These are phyloP conservation scores for Exephanes ischioxanthus DNA, from an alignment of 2,888 invertebrate genomes.

Conservation along the genomic window DNA sequence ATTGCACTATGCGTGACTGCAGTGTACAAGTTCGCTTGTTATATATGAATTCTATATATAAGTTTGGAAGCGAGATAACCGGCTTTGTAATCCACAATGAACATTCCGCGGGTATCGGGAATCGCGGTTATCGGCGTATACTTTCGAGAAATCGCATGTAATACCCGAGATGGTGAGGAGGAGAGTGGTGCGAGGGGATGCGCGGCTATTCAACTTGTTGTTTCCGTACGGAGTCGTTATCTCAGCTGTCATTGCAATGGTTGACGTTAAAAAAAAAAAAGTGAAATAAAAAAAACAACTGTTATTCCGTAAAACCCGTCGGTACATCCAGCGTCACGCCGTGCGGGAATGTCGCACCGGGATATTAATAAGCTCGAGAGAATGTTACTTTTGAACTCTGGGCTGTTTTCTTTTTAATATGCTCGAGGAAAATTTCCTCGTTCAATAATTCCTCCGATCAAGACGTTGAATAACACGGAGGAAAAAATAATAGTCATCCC, in stretches of 20 bases:
- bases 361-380: slow-evolving; percentile 2
- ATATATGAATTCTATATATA: neutral
- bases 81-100: slow-evolving; percentile 53
- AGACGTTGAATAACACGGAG: neutral
- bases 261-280: slow-evolving; percentile 49
- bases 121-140: slow-evolving; percentile 59
- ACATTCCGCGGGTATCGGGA: slow-evolving; percentile 40
- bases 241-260: slow-evolving; percentile 74
- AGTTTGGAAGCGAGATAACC: slow-evolving; percentile 36
- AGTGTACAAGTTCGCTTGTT: slow-evolving; percentile 9
- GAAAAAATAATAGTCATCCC: neutral
- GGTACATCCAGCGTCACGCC: neutral
- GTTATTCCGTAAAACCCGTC: slow-evolving; percentile 24
- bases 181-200: slow-evolving; percentile 4
- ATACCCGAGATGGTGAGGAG: slow-evolving; percentile 17
- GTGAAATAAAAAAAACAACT: neutral
- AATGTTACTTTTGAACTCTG: neutral
- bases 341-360: neutral
- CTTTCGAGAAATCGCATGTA: slow-evolving; percentile 63
- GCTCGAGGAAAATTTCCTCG: neutral
- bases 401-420: neutral
- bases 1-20: neutral
- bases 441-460: neutral
- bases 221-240: slow-evolving; percentile 74
- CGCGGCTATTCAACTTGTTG: slow-evolving; percentile 79